Evolutionary conservation across 2,113 vertebrate species (phyloP).

Genomic region (Nettapus auritus): DNA sequence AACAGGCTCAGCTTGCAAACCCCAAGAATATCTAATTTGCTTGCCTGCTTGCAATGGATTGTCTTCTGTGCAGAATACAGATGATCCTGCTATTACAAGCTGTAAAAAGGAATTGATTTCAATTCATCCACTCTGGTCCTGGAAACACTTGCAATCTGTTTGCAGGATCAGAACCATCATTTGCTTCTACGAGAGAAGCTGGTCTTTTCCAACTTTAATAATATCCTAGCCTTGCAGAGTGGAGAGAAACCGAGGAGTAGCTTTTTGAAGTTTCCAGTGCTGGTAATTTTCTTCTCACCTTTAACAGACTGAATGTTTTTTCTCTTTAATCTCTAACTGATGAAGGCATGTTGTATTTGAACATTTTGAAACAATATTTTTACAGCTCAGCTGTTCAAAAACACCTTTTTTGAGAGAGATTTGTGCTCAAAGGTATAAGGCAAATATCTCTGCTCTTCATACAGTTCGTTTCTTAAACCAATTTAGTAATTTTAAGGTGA

Average conservation of each 20-base stretch:
- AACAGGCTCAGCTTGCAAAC: not conserved
- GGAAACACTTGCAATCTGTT: not conserved
- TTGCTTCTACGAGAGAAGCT: not conserved
- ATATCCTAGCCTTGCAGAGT: not conserved
- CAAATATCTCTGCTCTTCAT: not conserved
- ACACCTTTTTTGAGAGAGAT: not conserved
- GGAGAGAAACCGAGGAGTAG: not conserved
- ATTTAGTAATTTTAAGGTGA: not conserved
- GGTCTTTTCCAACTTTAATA: not conserved
- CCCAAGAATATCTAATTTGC: conserved; percentile 6
- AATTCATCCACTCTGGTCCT: not conserved
- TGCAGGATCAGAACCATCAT: not conserved
- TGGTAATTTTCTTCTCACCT: not conserved
- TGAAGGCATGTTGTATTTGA: not conserved
- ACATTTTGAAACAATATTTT: not conserved
- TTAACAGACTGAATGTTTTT: not conserved
- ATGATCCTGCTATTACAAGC: not conserved
- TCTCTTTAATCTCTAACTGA: not conserved
- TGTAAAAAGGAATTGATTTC: not conserved
- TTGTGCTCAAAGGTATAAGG: not conserved
- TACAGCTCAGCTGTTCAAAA: not conserved
- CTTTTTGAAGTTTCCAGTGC: not conserved
- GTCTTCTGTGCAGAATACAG: conserved; percentile 12
- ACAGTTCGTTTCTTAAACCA: not conserved
- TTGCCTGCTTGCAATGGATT: not conserved